Evolutionary conservation across 2,888 invertebrate genomes (phyloP), one percentile per base, ranked within the genome.

Genomic region (Zhengitettix transpicula): DNA sequence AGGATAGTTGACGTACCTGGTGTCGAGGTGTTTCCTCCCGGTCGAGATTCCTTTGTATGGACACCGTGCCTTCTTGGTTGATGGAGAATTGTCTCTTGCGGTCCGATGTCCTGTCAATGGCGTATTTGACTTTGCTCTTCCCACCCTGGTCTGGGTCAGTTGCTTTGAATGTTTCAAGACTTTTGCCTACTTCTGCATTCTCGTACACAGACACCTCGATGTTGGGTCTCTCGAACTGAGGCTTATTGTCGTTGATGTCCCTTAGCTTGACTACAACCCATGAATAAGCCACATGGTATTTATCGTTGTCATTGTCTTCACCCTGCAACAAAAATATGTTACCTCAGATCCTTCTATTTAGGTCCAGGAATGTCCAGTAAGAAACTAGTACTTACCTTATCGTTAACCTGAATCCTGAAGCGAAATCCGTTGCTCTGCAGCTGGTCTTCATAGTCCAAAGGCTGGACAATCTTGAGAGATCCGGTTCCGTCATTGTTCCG

Each of bases 221-320:
- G 71, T 94, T 93, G 55, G 95, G 90, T 65, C 87, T 82, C 69
- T 95, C 93, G 72, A 93, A 96, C 69, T 89, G 88, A 9, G 97
- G 97, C 72, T 92, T 91, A 78, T 97, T 97, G 79, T 98, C 97
- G 77, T 98, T 98, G 67, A 91, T 91, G 73, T 98, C 98, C 62
- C 90, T 81, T 62, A 99, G 78, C 70, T 88, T 89, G 42, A 96
- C 92, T 64, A 89, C 89, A 60, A 96, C 93, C 89, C 92, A 93
- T 1, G 95, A 93, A 74, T 92, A 92, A 63, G 95, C 95, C 65
- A 95, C 92, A 76, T 96, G 95, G 71, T 95, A 91, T 73, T 96
- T 96, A 74, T 99, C 98, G 74, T 92, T 91, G 75, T 92, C 92
- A 70, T 92, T 92, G 71, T 93, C 92, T 76, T 93, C 93, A 41